Evolutionary conservation across 2,797 vertebrate genomes (phyloP), one percentile per base, ranked within the genome.

Genomic region (Ptychadena robeensis): DNA sequence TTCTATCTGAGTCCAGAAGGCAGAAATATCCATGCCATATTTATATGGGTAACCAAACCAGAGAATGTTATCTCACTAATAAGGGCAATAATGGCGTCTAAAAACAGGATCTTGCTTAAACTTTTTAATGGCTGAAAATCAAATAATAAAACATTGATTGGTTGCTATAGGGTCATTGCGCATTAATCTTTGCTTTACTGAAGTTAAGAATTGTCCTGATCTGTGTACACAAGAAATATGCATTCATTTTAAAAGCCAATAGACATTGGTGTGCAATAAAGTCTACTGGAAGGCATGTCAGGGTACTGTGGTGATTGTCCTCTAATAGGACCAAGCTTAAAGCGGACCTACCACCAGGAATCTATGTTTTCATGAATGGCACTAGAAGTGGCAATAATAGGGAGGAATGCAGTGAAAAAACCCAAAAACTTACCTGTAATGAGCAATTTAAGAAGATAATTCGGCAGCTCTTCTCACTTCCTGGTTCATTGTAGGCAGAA

Each of bases 241-340:
- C 65, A 25, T 28, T 48, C 27, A 25, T 28, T 48, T 18, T 28
- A 32, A 35, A 12, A 79, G 57, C 76, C 76, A 79, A 57, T 68
- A 28, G 10, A 68, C 31, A 68, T 79, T 69, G 76, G 76, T 35
- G 40, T 79, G 76, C 76, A 79, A 79, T 79, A 79, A 79, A 79
- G 59, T 44, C 64, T 67, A 32, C 64, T 78, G 63, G 64, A 78
- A 40, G 27, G 63, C n/a, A 78, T 35, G 65, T 68, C 14, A 68
- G 18, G 44, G 75, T 53, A 34, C 12, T 79, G 76, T 79, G 48
- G 22, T 66, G 32, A 78, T 53, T 67, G 64, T 18, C 44, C 32
- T 89, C 87, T 88, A 80, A 88, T 88, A 90, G 88, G 91, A 90
- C 88, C 89, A 90, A 88, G 91, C n/a, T n/a, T n/a, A n/a, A n/a